phyloP scores from a whole-genome alignment of 2,888 invertebrate genomes.

The Protophormia terraenovae region DNA sequence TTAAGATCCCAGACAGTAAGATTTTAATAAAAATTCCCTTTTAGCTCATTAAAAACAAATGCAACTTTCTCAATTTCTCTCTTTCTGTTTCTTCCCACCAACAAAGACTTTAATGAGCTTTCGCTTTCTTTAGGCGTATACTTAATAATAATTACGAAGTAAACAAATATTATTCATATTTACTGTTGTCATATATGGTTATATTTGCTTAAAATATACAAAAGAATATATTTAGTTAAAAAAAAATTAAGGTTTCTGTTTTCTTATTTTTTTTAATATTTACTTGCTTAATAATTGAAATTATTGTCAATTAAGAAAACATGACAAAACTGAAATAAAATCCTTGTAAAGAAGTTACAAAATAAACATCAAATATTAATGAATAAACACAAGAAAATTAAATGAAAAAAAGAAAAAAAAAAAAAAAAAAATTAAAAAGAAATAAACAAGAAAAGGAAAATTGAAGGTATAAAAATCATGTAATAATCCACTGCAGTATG shows the following conservation, averaged over 20 bases:
- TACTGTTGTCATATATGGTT: neutral
- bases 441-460: neutral
- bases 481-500: conserved; percentile 17
- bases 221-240: neutral
- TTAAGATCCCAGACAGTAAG: too few species aligned
- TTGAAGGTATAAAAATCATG: neutral
- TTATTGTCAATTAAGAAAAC: conserved; percentile 8
- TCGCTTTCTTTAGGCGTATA: neutral
- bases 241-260: neutral
- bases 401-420: neutral
- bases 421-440: too few species aligned
- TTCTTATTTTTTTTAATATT: neutral
- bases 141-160: conserved; percentile 15
- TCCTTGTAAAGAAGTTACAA: conserved; percentile 14
- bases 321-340: conserved; percentile 16
- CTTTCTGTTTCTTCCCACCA: neutral
- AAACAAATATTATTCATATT: neutral
- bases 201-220: neutral
- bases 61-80: neutral
- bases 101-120: neutral
- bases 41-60: neutral
- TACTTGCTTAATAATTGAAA: neutral
- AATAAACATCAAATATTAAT: conserved; percentile 34
- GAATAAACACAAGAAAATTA: neutral
- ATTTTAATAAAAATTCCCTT: neutral